These are phyloP conservation scores for Abrostola tripartita DNA, from an alignment of 2,888 invertebrate species.

Conservation along the genomic window DNA sequence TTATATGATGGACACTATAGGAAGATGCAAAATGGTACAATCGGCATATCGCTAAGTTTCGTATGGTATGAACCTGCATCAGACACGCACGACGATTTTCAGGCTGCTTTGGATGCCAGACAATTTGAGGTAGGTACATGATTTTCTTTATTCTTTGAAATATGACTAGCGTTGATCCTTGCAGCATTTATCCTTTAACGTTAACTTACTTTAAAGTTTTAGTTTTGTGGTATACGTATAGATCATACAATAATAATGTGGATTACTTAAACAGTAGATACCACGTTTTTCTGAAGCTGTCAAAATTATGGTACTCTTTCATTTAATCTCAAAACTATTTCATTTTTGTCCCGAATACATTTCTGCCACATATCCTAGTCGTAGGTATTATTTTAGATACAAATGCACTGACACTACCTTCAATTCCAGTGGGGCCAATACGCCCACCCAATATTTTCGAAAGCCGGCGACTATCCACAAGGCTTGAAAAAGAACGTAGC, in stretches of 20 bases:
- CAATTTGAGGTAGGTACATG: constrained; percentile 84
- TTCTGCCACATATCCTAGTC: no score
- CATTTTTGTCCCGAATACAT: no score
- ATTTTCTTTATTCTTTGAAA: not conserved
- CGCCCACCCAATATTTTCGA: constrained; percentile 84
- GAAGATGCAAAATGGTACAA: constrained; percentile 62
- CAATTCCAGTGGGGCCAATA: constrained; percentile 79
- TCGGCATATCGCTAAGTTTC: constrained; percentile 75
- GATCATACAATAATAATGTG: no score
- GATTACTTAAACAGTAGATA: no score
- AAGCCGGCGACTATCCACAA: constrained; percentile 89
- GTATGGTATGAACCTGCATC: constrained; percentile 86
- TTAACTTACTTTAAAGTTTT: no score
- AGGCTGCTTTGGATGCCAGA: constrained; percentile 85
- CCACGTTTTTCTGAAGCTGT: no score
- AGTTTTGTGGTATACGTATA: no score
- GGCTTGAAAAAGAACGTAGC: constrained; percentile 87
- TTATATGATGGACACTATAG: constrained; percentile 73
- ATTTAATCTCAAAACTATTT: no score
- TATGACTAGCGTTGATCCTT: no score
- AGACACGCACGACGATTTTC: constrained; percentile 78
- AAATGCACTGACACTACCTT: not conserved
- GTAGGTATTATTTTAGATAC: no score
- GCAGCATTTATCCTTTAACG: no score
- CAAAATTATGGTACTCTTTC: no score